Conservation (phyloP, 2,797 vertebrate species). For the Oryzias dopingdopingensis region DNA sequence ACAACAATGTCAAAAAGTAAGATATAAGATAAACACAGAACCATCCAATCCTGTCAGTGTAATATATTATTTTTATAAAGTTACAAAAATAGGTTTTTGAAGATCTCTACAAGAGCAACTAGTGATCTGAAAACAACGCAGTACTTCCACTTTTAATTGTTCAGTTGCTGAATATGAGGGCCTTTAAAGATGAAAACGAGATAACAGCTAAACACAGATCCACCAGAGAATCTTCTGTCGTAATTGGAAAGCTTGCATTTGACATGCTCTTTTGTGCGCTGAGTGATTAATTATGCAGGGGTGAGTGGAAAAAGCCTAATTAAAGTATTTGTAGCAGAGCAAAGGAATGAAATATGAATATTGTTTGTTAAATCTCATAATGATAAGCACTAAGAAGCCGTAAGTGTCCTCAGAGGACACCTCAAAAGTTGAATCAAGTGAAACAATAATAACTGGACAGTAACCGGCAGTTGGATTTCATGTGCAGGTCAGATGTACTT, state of each 20-base stretch:
- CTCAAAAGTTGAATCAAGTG: constrained; percentile 31
- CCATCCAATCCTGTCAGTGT: too few species aligned
- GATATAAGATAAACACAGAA: too few species aligned
- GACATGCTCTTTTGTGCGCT: constrained; percentile 42
- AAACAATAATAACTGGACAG: constrained; percentile 41
- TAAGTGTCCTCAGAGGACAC: constrained; percentile 46
- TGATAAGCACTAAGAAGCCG: constrained; percentile 31
- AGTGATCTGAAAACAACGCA: background rate
- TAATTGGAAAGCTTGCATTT: constrained; percentile 53
- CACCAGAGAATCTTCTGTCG: constrained; percentile 40
- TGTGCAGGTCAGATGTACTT: constrained; percentile 18
- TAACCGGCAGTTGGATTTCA: constrained; percentile 16
- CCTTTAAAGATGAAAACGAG: constrained; percentile 37
- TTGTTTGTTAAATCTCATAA: constrained; percentile 52
- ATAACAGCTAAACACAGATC: constrained; percentile 34
- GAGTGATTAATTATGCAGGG: constrained; percentile 63
- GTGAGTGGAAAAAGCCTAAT: constrained; percentile 40
- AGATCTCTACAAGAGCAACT: background rate
- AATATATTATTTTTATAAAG: too few species aligned
- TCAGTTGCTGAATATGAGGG: constrained; percentile 19
- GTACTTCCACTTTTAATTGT: constrained; percentile 10
- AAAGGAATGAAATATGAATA: constrained; percentile 52
- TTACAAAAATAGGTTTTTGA: too few species aligned
- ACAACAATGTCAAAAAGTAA: too few species aligned
- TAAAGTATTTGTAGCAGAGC: constrained; percentile 35